Evolutionary conservation across 1,140 invertebrate genomes (phyloP), one percentile per base, ranked within the genome.

Genomic region (Micrasema longulum): DNA sequence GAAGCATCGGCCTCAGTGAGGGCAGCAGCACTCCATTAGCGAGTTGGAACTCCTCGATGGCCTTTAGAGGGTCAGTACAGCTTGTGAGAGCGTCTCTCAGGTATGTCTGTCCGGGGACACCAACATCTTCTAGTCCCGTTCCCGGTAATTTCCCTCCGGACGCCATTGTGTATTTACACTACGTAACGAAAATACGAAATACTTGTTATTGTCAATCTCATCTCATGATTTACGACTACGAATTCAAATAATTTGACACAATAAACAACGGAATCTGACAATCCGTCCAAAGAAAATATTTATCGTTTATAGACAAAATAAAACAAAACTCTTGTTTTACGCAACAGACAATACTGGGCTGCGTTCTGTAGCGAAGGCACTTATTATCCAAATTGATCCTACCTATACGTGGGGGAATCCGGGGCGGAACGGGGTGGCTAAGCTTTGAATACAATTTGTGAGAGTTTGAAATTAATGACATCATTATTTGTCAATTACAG

Each of bases 31-130:
- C 97, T 43, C 96, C 95, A 89, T 98, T 98, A 83, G 97, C 93
- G 26, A 95, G 92, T 88, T 99, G 97, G 88, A 99, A 99, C 85
- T 97, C 96, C 87, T 98, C 95, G 76, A 98, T 98, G 43, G 96
- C 96, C 86, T 96, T 96, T 2, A 98, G 80, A 12, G 97, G 97
- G 87, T 99, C 96, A 0, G 95, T 95, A 81, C 96, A 98, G 78
- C 95, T 97, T 20, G 96, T 97, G 1, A 99, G 85, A 48, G 96
- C 93, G 81, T 98, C 95, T 69, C 95, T 88, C 10, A 99, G 85
- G 81, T 91, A 96, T 41, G 90, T 90, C 78, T 96, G 92, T 0
- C 96, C 97, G 10, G 96, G 93, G 71, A 99, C 95, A 31, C 95
- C 96, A 12, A 97, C 88, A 71, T 97, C 94, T 84, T 98, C 96